These are phyloP conservation scores for Sula dactylatra DNA, from an alignment of 2,113 vertebrate genomes.

Conservation along the genomic window DNA sequence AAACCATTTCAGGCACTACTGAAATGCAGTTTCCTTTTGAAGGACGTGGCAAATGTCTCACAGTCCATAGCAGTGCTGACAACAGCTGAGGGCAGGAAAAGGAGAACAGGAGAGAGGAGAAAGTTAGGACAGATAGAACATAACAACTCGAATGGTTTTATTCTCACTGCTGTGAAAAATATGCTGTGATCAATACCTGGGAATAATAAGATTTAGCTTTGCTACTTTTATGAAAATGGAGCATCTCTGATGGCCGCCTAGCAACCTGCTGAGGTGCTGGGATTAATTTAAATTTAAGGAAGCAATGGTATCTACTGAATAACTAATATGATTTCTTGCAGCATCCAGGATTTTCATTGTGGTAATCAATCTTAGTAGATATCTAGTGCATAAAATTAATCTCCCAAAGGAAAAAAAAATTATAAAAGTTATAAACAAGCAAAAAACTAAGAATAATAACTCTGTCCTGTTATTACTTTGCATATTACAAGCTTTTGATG, in stretches of 20 bases:
- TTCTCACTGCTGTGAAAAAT: neutral
- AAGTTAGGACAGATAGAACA: neutral
- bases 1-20: neutral
- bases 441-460: neutral
- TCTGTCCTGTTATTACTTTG: neutral
- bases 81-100: neutral
- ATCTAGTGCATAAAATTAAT: neutral
- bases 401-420: neutral
- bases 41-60: neutral
- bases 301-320: neutral
- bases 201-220: neutral
- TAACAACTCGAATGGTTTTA: neutral
- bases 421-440: neutral
- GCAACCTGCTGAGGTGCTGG: neutral
- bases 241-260: neutral
- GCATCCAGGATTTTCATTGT: neutral
- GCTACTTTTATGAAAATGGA: neutral
- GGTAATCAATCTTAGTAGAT: neutral
- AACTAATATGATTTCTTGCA: neutral
- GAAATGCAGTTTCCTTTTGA: neutral
- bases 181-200: neutral
- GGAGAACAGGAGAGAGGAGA: neutral
- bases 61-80: neutral
- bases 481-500: neutral
- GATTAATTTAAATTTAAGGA: neutral